phyloP scores from a whole-genome alignment of 2,797 vertebrate genomes.

The Moxostoma hubbsi region DNA sequence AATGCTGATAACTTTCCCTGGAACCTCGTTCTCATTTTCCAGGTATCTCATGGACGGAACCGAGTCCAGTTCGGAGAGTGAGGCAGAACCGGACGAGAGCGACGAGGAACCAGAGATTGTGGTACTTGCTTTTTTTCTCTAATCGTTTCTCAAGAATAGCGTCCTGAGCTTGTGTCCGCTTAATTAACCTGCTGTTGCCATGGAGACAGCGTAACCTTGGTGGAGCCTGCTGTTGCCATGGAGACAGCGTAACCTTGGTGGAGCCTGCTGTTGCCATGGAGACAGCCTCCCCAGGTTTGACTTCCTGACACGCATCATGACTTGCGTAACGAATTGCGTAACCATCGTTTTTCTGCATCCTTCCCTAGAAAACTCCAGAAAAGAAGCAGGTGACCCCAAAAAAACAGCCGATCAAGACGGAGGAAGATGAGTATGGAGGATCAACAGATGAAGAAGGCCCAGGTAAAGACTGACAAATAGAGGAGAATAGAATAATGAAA shows the following conservation, averaged over 20 bases:
- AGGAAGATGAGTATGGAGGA: constrained; percentile 75
- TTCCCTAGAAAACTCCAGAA: constrained; percentile 58
- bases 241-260: no score
- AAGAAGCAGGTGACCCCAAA: constrained; percentile 65
- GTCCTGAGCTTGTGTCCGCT: background rate
- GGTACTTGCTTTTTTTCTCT: constrained; percentile 11
- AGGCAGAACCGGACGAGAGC: constrained; percentile 46
- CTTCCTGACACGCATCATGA: background rate
- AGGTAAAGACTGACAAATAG: constrained; percentile 57
- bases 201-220: no score
- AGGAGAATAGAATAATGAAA: background rate
- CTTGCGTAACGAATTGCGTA: background rate
- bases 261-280: constrained; percentile 22
- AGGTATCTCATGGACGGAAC: constrained; percentile 88
- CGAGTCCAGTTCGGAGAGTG: constrained; percentile 82
- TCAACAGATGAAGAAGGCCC: constrained; percentile 83
- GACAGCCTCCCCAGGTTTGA: background rate
- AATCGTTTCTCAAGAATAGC: background rate
- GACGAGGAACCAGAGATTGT: constrained; percentile 66
- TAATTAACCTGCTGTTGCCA: no score
- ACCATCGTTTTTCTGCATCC: background rate
- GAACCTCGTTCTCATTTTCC: constrained; percentile 10
- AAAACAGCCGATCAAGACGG: constrained; percentile 59
- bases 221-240: no score
- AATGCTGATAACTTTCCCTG: no score